Percentiles rank a stretch among this genome's conserved stretches.
These are phyloP conservation scores for Busseola fusca DNA, from an alignment of 2,888 invertebrate species.

Conservation along the genomic window DNA sequence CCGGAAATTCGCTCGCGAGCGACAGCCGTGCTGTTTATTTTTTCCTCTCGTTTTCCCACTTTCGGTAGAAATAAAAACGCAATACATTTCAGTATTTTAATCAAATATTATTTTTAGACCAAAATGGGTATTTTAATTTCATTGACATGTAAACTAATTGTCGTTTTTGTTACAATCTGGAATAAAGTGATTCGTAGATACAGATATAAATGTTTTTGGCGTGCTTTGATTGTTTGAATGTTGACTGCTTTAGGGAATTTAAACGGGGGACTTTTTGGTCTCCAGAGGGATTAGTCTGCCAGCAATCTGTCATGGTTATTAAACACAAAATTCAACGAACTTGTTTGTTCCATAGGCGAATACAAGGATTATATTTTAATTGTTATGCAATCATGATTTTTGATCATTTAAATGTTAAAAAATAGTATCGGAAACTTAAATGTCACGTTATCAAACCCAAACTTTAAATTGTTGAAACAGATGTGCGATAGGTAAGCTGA, in stretches of 20 bases:
- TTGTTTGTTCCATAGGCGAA: conserved; percentile 13
- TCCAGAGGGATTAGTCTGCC: conserved; percentile 21
- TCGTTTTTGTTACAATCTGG: conserved; percentile 9
- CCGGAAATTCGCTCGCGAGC: conserved; percentile 79
- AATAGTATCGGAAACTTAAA: not conserved
- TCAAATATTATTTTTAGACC: conserved; percentile 34
- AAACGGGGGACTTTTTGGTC: conserved; percentile 17
- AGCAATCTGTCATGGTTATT: conserved; percentile 41
- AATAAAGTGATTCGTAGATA: not conserved
- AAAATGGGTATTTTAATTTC: conserved; percentile 13
- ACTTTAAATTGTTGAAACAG: not conserved
- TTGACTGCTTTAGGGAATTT: conserved; percentile 32
- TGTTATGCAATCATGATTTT: not conserved
- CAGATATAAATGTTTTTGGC: not conserved
- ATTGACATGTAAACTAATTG: not conserved
- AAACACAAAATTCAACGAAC: conserved; percentile 8
- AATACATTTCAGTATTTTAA: conserved; percentile 56
- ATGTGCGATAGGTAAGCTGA: conserved; percentile 28
- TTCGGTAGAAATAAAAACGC: conserved; percentile 75
- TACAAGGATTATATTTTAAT: not conserved
- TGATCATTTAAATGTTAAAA: not conserved
- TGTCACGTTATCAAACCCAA: not conserved
- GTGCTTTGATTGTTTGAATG: not conserved
- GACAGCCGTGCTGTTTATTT: conserved; percentile 75
- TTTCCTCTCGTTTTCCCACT: conserved; percentile 75